phyloP scores from a whole-genome alignment of 2,113 vertebrate genomes.

The Brachyhypopomus gauderio region DNA sequence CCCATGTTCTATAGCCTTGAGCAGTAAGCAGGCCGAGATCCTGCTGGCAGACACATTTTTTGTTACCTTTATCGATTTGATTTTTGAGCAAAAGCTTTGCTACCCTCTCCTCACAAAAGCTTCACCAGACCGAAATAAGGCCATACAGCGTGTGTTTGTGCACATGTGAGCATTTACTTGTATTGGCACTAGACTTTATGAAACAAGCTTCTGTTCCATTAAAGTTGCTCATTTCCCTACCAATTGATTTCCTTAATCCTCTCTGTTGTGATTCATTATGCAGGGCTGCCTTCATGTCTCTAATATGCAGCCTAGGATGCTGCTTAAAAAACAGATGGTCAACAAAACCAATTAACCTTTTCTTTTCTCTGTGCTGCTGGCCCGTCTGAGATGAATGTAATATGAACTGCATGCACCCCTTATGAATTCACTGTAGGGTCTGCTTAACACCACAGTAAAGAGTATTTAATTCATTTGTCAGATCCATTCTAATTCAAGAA shows the following conservation, averaged over 20 bases:
- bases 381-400: conserved; percentile 52
- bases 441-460: too few relatives aligned
- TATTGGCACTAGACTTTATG: conserved; percentile 50
- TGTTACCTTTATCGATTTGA: conserved; percentile 5
- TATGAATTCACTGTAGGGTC: too few relatives aligned
- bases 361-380: conserved; percentile 66
- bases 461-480: too few relatives aligned
- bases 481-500: too few relatives aligned
- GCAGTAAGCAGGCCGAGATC: not conserved
- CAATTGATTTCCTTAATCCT: conserved; percentile 72
- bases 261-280: conserved; percentile 69
- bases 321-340: conserved; percentile 80
- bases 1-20: not conserved
- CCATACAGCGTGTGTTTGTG: not conserved
- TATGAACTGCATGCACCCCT: too few relatives aligned
- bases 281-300: conserved; percentile 59
- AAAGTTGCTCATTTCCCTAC: conserved; percentile 67
- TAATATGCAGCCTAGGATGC: conserved; percentile 60
- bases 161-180: not conserved
- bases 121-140: not conserved
- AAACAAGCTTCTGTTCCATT: conserved; percentile 68
- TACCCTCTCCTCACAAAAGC: not conserved
- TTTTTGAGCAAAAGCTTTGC: not conserved
- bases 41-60: conserved; percentile 10
- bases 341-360: conserved; percentile 85